A percentile compares a stretch with the other conserved stretches of the same genome.
phyloP scores from a whole-genome alignment of 2,797 vertebrate species.

The Pseudochirops corinnae region DNA sequence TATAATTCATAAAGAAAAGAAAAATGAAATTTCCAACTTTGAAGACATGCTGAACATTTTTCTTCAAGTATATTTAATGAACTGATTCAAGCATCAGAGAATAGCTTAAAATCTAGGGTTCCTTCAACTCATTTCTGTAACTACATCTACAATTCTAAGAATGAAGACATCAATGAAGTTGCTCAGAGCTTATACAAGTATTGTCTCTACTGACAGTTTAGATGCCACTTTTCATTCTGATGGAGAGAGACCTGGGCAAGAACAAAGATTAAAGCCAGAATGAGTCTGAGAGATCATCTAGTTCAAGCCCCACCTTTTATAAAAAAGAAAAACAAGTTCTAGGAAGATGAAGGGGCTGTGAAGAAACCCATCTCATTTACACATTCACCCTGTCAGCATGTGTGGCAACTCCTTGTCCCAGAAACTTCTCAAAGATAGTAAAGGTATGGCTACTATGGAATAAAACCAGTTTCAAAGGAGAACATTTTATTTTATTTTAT shows the following conservation, averaged over 20 bases:
- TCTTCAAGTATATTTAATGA: slow-evolving; percentile 19
- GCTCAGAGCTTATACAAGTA: slow-evolving; percentile 69
- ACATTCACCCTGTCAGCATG: slow-evolving; percentile 64
- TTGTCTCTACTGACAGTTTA: slow-evolving; percentile 72
- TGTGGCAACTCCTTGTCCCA: slow-evolving; percentile 68
- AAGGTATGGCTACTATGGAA: slow-evolving; percentile 68
- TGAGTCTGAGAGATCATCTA: not conserved
- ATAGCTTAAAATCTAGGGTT: slow-evolving; percentile 26
- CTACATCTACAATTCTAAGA: slow-evolving; percentile 50
- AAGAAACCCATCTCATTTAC: slow-evolving; percentile 79
- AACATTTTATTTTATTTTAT: no score
- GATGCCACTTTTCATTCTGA: slow-evolving; percentile 76
- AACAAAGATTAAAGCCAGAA: not conserved
- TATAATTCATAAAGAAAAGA: not conserved
- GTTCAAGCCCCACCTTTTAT: not conserved
- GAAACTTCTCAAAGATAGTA: slow-evolving; percentile 75
- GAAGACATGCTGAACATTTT: slow-evolving; percentile 7
- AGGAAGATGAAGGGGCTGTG: slow-evolving; percentile 45
- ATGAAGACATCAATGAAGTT: slow-evolving; percentile 62
- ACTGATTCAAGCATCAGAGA: slow-evolving; percentile 17
- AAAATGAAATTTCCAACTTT: slow-evolving; percentile 10
- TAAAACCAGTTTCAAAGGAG: slow-evolving; percentile 65
- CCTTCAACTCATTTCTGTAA: not conserved
- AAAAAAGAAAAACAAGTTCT: not conserved
- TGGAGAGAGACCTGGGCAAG: slow-evolving; percentile 75